These are phyloP conservation scores for Hydrolagus colliei DNA, from an alignment of 2,797 vertebrate species.

Conservation along the genomic window DNA sequence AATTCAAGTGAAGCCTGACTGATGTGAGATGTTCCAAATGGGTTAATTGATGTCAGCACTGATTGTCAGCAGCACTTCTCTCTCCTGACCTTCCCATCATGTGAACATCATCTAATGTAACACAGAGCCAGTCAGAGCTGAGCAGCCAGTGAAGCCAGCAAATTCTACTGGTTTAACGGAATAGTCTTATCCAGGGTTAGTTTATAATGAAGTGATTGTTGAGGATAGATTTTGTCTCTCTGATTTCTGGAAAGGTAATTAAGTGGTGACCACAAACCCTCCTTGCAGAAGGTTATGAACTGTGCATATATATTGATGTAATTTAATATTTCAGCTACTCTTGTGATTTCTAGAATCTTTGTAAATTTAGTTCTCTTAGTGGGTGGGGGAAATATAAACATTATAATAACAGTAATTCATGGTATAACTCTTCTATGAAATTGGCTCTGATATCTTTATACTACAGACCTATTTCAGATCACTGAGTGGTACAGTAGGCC, in stretches of 20 bases:
- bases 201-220: slow-evolving; percentile 3
- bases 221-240: background rate
- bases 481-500: too few species aligned
- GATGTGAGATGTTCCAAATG: background rate
- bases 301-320: background rate
- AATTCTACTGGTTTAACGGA: background rate
- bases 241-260: background rate
- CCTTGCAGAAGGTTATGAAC: background rate
- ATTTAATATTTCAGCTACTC: background rate
- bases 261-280: background rate
- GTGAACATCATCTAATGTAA: background rate
- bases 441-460: background rate
- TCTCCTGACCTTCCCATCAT: slow-evolving; percentile 25
- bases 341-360: background rate
- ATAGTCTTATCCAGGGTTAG: background rate
- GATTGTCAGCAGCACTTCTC: background rate
- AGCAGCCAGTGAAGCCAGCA: background rate
- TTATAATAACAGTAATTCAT: background rate
- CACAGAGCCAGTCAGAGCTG: background rate
- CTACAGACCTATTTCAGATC: too few species aligned
- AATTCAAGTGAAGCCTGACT: background rate
- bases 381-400: background rate
- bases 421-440: background rate
- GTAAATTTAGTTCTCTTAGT: background rate
- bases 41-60: background rate